Evolutionary conservation across 2,113 vertebrate genomes (phyloP).

Genomic region (Leuciscus idus): DNA sequence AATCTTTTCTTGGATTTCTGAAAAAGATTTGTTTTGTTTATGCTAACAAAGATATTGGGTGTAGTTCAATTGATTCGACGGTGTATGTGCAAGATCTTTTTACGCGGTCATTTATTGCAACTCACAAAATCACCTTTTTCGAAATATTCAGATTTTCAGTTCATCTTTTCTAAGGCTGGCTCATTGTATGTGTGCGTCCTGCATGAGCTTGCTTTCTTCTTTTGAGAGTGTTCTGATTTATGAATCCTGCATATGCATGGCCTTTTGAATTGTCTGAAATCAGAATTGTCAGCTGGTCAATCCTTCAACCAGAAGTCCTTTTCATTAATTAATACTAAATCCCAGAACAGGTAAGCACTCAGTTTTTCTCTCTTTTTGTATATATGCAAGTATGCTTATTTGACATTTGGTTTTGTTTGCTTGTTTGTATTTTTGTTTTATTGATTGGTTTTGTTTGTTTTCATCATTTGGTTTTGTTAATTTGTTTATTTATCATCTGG

Average conservation of each 20-base stretch:
- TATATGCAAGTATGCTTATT: background rate
- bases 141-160: background rate
- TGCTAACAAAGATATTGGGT: background rate
- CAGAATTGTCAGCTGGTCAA: slow-evolving; percentile 20
- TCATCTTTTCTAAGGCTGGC: background rate
- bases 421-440: background rate
- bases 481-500: background rate
- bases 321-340: background rate
- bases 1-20: too few relatives aligned
- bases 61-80: background rate
- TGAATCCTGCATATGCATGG: background rate
- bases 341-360: slow-evolving; percentile 34
- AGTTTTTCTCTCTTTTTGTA: background rate
- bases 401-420: background rate
- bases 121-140: background rate
- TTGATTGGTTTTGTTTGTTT: background rate
- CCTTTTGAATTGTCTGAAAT: slow-evolving; percentile 5
- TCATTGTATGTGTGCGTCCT: background rate
- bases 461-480: background rate
- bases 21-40: background rate
- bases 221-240: slow-evolving; percentile 13
- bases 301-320: background rate
- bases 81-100: background rate
- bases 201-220: slow-evolving; percentile 5
- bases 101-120: background rate